Evolutionary conservation across 1,140 invertebrate genomes (phyloP).

Genomic region (Amphibalanus amphitrite): DNA sequence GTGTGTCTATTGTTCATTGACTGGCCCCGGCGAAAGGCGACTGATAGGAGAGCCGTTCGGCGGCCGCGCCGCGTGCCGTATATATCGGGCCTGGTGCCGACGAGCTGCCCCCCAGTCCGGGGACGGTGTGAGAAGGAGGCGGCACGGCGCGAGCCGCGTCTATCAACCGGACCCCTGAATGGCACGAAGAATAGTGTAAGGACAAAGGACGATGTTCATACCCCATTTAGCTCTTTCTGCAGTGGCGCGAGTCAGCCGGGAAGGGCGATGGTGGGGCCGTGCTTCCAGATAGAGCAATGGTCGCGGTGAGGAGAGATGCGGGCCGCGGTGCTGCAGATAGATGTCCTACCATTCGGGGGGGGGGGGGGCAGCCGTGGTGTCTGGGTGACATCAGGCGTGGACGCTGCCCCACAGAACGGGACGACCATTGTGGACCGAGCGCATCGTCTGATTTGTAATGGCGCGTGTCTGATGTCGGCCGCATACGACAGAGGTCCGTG

Average conservation of each 20-base stretch:
- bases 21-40: neutral
- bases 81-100: neutral
- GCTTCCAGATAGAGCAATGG: neutral
- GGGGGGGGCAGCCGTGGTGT: too few relatives aligned
- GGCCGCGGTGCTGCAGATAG: too few relatives aligned
- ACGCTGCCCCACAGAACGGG: too few relatives aligned
- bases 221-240: neutral
- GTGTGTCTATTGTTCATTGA: constrained; percentile 1
- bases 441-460: too few relatives aligned
- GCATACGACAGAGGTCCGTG: too few relatives aligned
- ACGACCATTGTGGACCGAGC: too few relatives aligned
- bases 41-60: neutral
- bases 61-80: too few relatives aligned
- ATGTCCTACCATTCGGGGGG: too few relatives aligned
- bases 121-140: neutral
- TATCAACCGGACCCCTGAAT: neutral
- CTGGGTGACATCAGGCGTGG: too few relatives aligned
- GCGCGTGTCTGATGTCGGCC: too few relatives aligned
- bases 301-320: too few relatives aligned
- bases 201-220: neutral
- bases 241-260: neutral
- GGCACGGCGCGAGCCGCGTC: neutral
- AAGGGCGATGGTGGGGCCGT: neutral
- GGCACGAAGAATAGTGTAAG: neutral
- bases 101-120: too few relatives aligned